A percentile compares a stretch with the other conserved stretches of the same genome.
Evolutionary conservation across 2,113 vertebrate species (phyloP).

Genomic region (Zapus hudsonius): DNA sequence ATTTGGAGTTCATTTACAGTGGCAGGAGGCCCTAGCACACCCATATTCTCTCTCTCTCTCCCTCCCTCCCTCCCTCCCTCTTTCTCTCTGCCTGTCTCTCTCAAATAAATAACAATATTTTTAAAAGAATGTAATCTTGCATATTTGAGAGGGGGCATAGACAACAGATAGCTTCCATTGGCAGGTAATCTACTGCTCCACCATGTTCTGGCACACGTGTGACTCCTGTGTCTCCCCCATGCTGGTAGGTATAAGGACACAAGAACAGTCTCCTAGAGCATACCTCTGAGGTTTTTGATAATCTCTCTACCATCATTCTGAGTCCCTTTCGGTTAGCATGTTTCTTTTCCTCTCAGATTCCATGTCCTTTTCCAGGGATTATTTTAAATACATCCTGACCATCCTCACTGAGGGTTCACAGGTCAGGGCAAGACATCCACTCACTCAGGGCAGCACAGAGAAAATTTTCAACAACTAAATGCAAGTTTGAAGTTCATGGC

Average conservation of each 20-base stretch:
- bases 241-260: no score
- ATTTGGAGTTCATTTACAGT: no score
- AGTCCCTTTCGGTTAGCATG: not conserved
- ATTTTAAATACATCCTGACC: not conserved
- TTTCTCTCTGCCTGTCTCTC: no score
- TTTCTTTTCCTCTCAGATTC: not conserved
- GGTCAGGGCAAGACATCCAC: not conserved
- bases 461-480: not conserved
- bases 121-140: not conserved
- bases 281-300: not conserved
- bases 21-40: no score
- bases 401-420: not conserved
- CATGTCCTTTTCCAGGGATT: not conserved
- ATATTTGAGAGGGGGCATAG: not conserved
- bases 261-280: not conserved
- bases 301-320: no score
- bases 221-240: fast-evolving
- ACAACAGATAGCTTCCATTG: not conserved
- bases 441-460: not conserved
- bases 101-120: not conserved
- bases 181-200: fast-evolving
- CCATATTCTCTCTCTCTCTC: no score
- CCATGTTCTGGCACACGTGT: fast-evolving
- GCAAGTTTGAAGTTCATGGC: no score
- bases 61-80: no score